Percentiles rank a stretch among this genome's conserved stretches.
Conservation (phyloP, 2,113 vertebrate genomes). For the Hypomesus transpacificus region DNA sequence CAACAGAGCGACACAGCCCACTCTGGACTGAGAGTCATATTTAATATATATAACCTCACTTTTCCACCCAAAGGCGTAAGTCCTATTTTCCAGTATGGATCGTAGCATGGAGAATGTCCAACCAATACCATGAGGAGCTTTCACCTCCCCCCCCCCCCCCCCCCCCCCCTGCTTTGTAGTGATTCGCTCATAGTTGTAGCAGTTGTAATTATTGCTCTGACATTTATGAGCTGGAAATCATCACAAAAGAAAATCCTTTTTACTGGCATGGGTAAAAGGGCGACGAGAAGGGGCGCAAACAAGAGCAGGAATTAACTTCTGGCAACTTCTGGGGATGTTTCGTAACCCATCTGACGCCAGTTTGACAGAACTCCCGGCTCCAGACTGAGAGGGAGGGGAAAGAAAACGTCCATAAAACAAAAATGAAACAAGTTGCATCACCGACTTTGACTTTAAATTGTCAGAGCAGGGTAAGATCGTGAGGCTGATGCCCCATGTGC, state of each 20-base stretch:
- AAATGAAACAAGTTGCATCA: slow-evolving; percentile 55
- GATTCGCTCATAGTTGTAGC: background rate
- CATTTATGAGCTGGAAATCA: slow-evolving; percentile 27
- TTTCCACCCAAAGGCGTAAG: background rate
- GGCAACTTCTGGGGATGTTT: slow-evolving; percentile 49
- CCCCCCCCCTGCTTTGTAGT: too few species aligned
- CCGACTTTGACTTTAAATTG: slow-evolving; percentile 36
- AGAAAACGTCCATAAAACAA: slow-evolving; percentile 39
- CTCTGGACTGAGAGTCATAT: slow-evolving; percentile 2
- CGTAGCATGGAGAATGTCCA: too few species aligned
- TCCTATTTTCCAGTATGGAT: too few species aligned
- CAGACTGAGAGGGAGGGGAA: slow-evolving; percentile 30
- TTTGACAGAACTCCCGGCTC: slow-evolving; percentile 57
- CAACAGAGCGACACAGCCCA: too few species aligned
- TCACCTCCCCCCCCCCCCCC: too few species aligned
- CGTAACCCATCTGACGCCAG: slow-evolving; percentile 59
- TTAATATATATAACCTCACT: background rate
- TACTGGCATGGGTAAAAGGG: slow-evolving; percentile 41
- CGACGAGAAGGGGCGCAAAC: slow-evolving; percentile 52
- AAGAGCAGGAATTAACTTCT: slow-evolving; percentile 58
- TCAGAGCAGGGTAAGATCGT: background rate
- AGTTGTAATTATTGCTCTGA: slow-evolving; percentile 38
- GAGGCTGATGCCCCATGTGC: too few species aligned
- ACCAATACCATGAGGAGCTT: too few species aligned
- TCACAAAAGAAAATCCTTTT: slow-evolving; percentile 15